Base-by-base conservation (phyloP, 2,888 invertebrate species). In the Perdita meconis region DNA sequence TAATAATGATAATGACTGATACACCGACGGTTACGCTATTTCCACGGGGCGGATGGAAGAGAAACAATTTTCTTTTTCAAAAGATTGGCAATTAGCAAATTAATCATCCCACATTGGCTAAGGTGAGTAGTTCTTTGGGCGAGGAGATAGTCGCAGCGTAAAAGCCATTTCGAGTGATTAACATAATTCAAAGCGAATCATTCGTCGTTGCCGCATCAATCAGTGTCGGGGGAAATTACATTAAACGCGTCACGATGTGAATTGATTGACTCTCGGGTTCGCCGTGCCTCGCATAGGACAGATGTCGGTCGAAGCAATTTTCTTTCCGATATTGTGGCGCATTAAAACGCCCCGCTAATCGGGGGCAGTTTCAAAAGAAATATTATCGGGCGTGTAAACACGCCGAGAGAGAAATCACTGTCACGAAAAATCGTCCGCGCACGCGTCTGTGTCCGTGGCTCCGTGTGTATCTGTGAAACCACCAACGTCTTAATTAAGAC, bases 121-220 rank as follows among this genome's bases (percentile, higher is more conserved):
- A 6, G 30, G 30, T 30, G 6, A 6, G 6, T 30, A 30, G 36
- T 51, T 12, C 16, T 36, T 12, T n/a, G 22, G 26, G 22, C 24
- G 36, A 40, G 24, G 42, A 30, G 26, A 60, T 30, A 59, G n/a
- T 24, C 24, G 38, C 47, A 8, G 26, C 30, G 44, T 44, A 63
- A 63, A 63, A 56, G 64, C 36, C 50, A 50, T 60, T 59, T 44
- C 38, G 10, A 55, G 42, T 64, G 22, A 78, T 78, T 69, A 75
- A 55, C 77, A 69, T 75, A 78, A 65, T 40, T 78, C 64, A 42
- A 61, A 51, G 77, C 64, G 69, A 76, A 51, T 65, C 61, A 56
- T 22, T 36, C 50, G 36, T 55, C 60, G 53, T 38, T 42, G 12
- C 55, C 40, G 40, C 66, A 77, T 71, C 71, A 53, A 77, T 78